phyloP scores from a whole-genome alignment of 2,888 invertebrate genomes.

The Drosophila aldrichi region DNA sequence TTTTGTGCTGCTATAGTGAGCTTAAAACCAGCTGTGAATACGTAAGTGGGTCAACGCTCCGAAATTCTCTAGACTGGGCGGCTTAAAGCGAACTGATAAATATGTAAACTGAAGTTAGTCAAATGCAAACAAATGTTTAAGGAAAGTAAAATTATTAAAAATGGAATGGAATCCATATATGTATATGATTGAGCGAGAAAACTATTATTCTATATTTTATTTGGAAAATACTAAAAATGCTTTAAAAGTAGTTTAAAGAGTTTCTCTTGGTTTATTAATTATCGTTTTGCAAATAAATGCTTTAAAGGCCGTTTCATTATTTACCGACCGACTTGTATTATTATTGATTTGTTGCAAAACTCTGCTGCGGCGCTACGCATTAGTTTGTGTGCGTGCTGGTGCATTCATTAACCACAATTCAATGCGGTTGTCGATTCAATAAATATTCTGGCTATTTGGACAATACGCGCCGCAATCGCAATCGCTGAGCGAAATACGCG shows the following conservation, averaged over 20 bases:
- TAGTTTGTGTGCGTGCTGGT: constrained; percentile 9
- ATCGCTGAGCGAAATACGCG: neutral
- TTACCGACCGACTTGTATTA: constrained; percentile 4
- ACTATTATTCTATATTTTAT: too few species aligned
- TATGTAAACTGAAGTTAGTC: too few species aligned
- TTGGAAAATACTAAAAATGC: too few species aligned
- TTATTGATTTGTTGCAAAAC: constrained; percentile 14
- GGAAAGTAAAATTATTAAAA: too few species aligned
- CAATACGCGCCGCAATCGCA: constrained; percentile 18
- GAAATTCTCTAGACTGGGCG: too few species aligned
- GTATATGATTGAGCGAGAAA: too few species aligned
- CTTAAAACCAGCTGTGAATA: constrained; percentile 7
- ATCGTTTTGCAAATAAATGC: neutral
- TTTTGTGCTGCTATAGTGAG: neutral
- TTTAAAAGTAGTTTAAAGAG: too few species aligned
- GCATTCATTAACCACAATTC: constrained; percentile 56
- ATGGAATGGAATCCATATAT: too few species aligned
- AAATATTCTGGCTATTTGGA: constrained; percentile 54
- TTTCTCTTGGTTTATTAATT: too few species aligned
- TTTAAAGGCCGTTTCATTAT: neutral
- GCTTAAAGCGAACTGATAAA: neutral
- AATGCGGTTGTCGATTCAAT: constrained; percentile 62
- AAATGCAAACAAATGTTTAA: too few species aligned
- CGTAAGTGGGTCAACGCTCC: neutral
- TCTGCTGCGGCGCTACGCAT: neutral